phyloP scores from a whole-genome alignment of 2,797 vertebrate species.

The Anguilla pacifica region DNA sequence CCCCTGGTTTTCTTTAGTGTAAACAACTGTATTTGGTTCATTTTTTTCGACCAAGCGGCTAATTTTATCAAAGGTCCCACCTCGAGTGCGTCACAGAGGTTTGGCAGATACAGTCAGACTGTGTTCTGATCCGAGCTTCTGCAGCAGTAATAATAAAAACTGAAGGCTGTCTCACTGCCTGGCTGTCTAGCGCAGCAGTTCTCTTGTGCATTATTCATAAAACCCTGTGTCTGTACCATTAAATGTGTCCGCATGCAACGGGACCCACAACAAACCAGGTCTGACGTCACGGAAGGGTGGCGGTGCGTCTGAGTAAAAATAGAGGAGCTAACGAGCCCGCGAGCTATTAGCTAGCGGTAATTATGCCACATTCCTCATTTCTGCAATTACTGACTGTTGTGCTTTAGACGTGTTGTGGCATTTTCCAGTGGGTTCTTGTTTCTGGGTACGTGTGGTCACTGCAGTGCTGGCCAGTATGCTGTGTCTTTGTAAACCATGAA shows the following conservation, averaged over 20 bases:
- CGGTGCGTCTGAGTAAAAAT: slow-evolving; percentile 21
- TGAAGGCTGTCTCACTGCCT: slow-evolving; percentile 44
- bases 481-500: background rate
- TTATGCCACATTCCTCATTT: slow-evolving; percentile 34
- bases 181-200: slow-evolving; percentile 32
- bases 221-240: slow-evolving; percentile 34
- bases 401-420: slow-evolving; percentile 3
- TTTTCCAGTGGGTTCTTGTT: slow-evolving; percentile 13
- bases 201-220: slow-evolving; percentile 45
- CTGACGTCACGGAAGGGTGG: slow-evolving; percentile 49
- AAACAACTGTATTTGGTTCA: slow-evolving; percentile 42
- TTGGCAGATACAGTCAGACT: slow-evolving; percentile 40
- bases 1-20: slow-evolving; percentile 42
- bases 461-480: background rate
- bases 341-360: slow-evolving; percentile 72
- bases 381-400: slow-evolving; percentile 1
- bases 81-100: slow-evolving; percentile 48
- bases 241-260: slow-evolving; percentile 43
- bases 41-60: slow-evolving; percentile 38
- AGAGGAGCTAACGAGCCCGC: slow-evolving; percentile 14
- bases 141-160: slow-evolving; percentile 44
- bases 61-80: slow-evolving; percentile 47
- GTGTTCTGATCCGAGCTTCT: slow-evolving; percentile 37
- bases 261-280: slow-evolving; percentile 48
- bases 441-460: background rate